These are phyloP conservation scores for Serinus canaria DNA, from an alignment of 2,113 vertebrate species.

Conservation along the genomic window DNA sequence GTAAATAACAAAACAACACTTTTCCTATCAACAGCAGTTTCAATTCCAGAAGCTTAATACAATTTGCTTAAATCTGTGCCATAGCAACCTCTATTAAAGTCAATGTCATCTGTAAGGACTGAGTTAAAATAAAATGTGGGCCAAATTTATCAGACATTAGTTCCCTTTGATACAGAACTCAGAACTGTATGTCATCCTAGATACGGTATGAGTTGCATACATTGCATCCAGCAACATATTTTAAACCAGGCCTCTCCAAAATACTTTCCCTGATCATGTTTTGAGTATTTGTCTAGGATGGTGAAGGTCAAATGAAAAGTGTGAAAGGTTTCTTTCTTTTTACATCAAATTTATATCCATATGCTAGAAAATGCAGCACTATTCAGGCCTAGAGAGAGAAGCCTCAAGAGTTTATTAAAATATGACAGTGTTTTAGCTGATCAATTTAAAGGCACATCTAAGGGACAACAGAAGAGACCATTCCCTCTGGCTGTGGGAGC, in stretches of 20 bases:
- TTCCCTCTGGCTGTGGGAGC: background rate
- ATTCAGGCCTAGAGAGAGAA: background rate
- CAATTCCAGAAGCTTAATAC: background rate
- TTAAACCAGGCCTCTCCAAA: background rate
- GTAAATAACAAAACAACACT: background rate
- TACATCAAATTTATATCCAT: background rate
- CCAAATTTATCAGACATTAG: background rate
- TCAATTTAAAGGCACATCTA: constrained; percentile 45
- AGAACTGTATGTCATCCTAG: background rate
- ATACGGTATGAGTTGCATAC: background rate
- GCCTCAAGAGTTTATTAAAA: constrained; percentile 40
- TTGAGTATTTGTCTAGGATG: background rate
- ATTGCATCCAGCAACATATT: background rate
- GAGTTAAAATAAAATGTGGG: constrained; percentile 33
- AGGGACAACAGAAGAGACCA: background rate
- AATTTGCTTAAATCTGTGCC: constrained; percentile 9
- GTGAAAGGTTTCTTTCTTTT: background rate
- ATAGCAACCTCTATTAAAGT: constrained; percentile 27
- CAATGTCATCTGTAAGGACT: constrained; percentile 36
- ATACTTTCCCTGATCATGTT: background rate
- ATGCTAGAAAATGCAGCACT: background rate
- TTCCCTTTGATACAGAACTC: background rate
- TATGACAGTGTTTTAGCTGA: constrained; percentile 13
- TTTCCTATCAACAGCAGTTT: background rate
- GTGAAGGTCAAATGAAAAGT: constrained; percentile 52